A percentile compares a stretch with the other conserved stretches of the same genome.
Conservation (phyloP, 1,140 invertebrate species). For the Bombus soroeensis region DNA sequence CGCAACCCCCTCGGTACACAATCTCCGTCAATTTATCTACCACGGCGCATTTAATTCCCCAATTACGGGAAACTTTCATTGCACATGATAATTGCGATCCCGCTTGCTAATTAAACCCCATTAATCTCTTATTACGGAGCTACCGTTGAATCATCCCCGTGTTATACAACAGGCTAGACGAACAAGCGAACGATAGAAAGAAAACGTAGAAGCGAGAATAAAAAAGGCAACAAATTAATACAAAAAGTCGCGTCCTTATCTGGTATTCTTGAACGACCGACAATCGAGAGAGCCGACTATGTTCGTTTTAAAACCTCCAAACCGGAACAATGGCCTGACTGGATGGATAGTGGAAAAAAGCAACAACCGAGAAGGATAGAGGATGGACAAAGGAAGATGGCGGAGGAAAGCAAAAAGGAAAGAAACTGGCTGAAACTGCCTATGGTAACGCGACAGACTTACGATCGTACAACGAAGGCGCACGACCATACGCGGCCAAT, state of each 20-base stretch:
- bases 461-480: constrained; percentile 44
- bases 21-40: constrained; percentile 40
- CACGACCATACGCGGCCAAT: constrained; percentile 41
- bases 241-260: constrained; percentile 40
- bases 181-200: background rate
- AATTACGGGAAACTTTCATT: constrained; percentile 51
- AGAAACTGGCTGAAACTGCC: constrained; percentile 41
- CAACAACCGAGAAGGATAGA: background rate
- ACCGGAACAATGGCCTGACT: constrained; percentile 46
- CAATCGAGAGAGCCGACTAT: background rate
- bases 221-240: constrained; percentile 17
- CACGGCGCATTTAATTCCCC: constrained; percentile 42
- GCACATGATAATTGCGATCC: constrained; percentile 41
- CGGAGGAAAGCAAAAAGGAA: background rate
- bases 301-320: constrained; percentile 36
- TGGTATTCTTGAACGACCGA: background rate
- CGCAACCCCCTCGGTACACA: constrained; percentile 1
- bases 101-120: constrained; percentile 43
- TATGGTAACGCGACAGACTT: constrained; percentile 57
- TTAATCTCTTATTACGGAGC: constrained; percentile 37
- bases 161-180: no score
- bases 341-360: constrained; percentile 38
- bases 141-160: constrained; percentile 43
- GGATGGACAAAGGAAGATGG: background rate
- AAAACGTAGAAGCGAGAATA: no score